Conservation (phyloP, 2,797 vertebrate species). For the Oreochromis grahami region DNA sequence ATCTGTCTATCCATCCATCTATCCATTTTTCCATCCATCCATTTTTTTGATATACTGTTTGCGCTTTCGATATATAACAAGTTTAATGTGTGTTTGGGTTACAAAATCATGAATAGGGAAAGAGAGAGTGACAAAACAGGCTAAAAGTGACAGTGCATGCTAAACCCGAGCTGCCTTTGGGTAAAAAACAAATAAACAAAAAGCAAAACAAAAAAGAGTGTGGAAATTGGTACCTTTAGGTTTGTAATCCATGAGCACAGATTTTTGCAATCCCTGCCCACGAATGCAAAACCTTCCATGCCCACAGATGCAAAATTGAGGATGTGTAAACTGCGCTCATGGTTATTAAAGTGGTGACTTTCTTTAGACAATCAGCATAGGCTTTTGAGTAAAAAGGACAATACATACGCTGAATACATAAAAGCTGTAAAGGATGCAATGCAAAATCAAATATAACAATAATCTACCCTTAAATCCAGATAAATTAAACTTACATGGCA, state of each 20-base stretch:
- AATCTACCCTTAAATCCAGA: neutral
- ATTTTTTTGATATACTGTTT: neutral
- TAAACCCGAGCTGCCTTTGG: neutral
- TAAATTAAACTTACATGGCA: neutral
- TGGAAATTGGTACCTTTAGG: neutral
- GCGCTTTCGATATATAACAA: neutral
- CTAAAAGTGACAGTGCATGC: slow-evolving; percentile 42
- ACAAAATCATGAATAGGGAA: neutral
- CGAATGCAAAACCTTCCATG: neutral
- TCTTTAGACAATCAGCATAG: neutral
- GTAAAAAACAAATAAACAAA: neutral
- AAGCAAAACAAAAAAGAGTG: neutral
- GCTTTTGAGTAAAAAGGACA: neutral
- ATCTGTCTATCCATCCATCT: neutral
- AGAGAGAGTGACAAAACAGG: neutral
- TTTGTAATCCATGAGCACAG: neutral
- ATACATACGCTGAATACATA: neutral
- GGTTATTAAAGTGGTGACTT: neutral
- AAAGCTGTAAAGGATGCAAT: neutral
- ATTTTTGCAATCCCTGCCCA: neutral
- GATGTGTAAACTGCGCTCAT: neutral
- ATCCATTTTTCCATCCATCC: neutral
- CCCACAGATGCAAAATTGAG: neutral
- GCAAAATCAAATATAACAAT: neutral
- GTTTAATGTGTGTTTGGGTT: neutral